These are phyloP conservation scores for Caenorhabditis sp. DNA, from an alignment of 2,888 invertebrate species.

Conservation along the genomic window DNA sequence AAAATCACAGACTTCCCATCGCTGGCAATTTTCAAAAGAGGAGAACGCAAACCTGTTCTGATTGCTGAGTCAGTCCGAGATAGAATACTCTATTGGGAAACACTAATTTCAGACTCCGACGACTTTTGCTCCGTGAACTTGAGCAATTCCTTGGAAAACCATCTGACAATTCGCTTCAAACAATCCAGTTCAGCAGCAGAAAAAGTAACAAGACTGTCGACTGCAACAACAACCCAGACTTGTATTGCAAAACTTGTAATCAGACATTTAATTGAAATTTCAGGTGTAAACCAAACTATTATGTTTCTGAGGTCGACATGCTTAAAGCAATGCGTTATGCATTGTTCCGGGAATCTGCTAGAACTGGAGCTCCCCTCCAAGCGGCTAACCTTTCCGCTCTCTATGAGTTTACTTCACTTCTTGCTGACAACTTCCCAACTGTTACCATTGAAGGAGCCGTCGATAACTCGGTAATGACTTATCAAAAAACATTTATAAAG, in stretches of 20 bases:
- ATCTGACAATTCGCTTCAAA: conserved; percentile 51
- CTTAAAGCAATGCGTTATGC: conserved; percentile 80
- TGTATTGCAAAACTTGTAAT: conserved; percentile 41
- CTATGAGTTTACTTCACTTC: conserved; percentile 75
- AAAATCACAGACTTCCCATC: conserved; percentile 81
- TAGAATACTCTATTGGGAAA: neutral
- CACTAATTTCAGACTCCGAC: conserved; percentile 74
- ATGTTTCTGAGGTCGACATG: conserved; percentile 81
- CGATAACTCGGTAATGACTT: conserved; percentile 48
- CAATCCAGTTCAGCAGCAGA: conserved; percentile 69
- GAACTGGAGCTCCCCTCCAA: conserved; percentile 73
- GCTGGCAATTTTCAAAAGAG: conserved; percentile 79
- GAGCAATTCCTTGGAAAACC: conserved; percentile 72
- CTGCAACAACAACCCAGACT: conserved; percentile 73
- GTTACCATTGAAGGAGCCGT: conserved; percentile 53
- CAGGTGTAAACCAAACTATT: conserved; percentile 77
- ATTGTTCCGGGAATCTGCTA: conserved; percentile 69
- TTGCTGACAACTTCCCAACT: conserved; percentile 76
- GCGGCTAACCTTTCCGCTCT: conserved; percentile 81
- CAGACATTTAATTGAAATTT: conserved; percentile 35
- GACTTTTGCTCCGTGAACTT: conserved; percentile 77
- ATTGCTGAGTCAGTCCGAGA: conserved; percentile 78
- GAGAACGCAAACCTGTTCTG: conserved; percentile 77
- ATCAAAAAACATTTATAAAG: no score
- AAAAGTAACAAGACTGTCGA: conserved; percentile 69